Conservation (phyloP, 2,797 vertebrate genomes). For the Scolopax rusticola region DNA sequence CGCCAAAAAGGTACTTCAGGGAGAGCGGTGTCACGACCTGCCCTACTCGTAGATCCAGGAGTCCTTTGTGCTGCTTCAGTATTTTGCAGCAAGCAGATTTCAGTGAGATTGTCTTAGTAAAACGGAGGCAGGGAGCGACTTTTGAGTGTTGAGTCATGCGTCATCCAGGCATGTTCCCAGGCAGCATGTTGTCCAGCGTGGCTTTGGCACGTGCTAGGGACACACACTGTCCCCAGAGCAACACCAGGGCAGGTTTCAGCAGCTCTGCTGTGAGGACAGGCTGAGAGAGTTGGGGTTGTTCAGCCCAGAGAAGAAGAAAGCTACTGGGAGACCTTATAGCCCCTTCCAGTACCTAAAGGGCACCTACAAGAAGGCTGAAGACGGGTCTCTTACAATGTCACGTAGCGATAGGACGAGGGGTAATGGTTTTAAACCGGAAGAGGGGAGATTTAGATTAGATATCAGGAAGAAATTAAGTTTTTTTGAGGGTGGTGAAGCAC, state of each 20-base stretch:
- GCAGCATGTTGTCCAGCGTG: background rate
- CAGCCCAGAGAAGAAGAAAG: background rate
- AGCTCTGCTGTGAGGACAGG: background rate
- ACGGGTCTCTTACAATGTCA: background rate
- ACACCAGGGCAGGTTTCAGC: background rate
- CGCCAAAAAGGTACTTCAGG: slow-evolving; percentile 51
- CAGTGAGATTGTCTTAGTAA: accelerated
- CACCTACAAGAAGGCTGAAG: background rate
- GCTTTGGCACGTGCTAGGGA: background rate
- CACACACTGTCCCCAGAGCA: background rate
- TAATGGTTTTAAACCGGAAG: background rate
- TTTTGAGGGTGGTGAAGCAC: background rate
- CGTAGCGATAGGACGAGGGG: background rate
- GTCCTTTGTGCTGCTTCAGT: accelerated
- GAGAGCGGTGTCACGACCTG: background rate
- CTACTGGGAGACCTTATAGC: background rate
- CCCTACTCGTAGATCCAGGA: background rate
- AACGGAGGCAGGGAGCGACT: accelerated
- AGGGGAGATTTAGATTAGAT: background rate
- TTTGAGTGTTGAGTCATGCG: background rate
- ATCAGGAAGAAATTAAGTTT: background rate
- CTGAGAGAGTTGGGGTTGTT: background rate
- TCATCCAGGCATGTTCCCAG: background rate
- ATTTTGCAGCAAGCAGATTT: background rate
- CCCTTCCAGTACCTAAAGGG: background rate